Evolutionary conservation across 2,888 invertebrate species (phyloP).

Genomic region (Flexamia atlantica): DNA sequence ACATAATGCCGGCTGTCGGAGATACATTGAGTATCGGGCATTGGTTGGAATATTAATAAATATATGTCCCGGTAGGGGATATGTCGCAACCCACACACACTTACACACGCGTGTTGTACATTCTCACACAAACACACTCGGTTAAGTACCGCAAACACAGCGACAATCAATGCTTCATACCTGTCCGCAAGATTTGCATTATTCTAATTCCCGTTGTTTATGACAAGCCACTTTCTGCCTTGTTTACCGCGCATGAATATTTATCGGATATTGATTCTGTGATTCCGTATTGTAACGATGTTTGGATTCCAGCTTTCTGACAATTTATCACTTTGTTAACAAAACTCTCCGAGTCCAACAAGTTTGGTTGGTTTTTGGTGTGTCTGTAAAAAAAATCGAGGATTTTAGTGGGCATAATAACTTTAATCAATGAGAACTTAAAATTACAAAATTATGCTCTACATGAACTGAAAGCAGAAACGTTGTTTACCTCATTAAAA

Average conservation of each 20-base stretch:
- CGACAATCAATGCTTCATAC: slow-evolving; percentile 38
- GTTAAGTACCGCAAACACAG: not conserved
- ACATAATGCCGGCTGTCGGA: not conserved
- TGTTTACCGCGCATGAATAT: slow-evolving; percentile 24
- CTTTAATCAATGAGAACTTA: no score
- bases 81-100: not conserved
- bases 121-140: not conserved
- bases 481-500: slow-evolving; percentile 41
- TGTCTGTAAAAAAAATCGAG: not conserved
- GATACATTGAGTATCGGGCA: not conserved
- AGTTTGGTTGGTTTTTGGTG: not conserved
- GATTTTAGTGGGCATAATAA: not conserved
- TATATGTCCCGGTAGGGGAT: not conserved
- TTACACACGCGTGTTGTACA: no score
- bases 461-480: slow-evolving; percentile 1
- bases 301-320: slow-evolving; percentile 20
- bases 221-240: slow-evolving; percentile 33
- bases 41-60: slow-evolving; percentile 1
- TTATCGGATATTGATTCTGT: slow-evolving; percentile 36
- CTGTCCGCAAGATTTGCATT: slow-evolving; percentile 21
- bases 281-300: slow-evolving; percentile 35
- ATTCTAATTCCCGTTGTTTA: slow-evolving; percentile 28
- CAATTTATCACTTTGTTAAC: slow-evolving; percentile 25
- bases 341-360: not conserved
- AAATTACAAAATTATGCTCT: not conserved